A percentile compares a stretch with the other conserved stretches of the same genome.
phyloP scores from a whole-genome alignment of 2,888 invertebrate genomes.

The Drosophila bunnanda region DNA sequence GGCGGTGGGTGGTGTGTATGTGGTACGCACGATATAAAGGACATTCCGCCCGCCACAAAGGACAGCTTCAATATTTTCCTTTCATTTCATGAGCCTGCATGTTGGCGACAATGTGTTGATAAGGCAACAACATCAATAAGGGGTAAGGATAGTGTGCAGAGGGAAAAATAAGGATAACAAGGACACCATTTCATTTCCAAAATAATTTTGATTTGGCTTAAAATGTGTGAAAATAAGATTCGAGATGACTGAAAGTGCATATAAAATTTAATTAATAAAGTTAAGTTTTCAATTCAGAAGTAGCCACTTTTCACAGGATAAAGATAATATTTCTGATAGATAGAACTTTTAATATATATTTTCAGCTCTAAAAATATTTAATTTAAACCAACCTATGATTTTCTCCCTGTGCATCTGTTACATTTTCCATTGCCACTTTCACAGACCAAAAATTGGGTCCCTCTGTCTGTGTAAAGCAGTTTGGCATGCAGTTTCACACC shows the following conservation, averaged over 20 bases:
- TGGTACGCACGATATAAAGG: slow-evolving; percentile 20
- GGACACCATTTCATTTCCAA: not conserved
- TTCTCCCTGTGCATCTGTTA: slow-evolving; percentile 42
- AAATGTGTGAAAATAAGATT: not conserved
- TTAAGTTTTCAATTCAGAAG: not conserved
- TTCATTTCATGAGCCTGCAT: slow-evolving; percentile 65
- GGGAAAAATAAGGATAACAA: not conserved
- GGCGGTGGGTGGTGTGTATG: not conserved
- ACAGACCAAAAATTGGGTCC: slow-evolving; percentile 40
- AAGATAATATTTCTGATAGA: not conserved
- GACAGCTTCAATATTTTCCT: slow-evolving; percentile 77
- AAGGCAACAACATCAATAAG: slow-evolving; percentile 56
- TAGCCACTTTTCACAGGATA: no score
- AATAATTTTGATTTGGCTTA: no score
- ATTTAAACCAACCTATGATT: not conserved
- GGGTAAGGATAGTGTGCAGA: slow-evolving; percentile 11
- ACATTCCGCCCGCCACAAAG: slow-evolving; percentile 50
- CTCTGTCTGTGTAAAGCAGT: slow-evolving; percentile 44
- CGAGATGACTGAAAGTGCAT: not conserved
- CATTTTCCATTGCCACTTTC: slow-evolving; percentile 66
- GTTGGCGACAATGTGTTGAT: slow-evolving; percentile 69
- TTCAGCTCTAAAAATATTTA: not conserved
- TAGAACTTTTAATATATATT: not conserved
- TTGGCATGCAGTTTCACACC: slow-evolving; percentile 57
- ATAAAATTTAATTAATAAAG: not conserved